Evolutionary conservation across 2,797 vertebrate genomes (phyloP).

Genomic region (Urocyon cinereoargenteus): DNA sequence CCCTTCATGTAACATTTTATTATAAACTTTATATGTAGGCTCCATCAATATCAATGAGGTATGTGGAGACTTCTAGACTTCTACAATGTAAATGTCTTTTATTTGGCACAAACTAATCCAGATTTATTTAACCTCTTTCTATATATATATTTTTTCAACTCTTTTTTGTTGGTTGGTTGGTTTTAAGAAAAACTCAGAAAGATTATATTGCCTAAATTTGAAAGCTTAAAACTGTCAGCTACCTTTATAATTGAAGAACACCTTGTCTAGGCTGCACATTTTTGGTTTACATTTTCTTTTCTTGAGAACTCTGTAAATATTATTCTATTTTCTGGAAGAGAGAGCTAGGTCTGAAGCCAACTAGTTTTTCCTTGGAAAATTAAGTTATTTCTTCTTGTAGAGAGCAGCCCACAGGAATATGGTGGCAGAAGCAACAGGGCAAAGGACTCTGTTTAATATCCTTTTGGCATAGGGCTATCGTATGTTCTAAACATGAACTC

Average conservation of each 20-base stretch:
- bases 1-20: neutral
- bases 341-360: neutral
- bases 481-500: neutral
- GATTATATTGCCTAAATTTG: neutral
- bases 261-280: neutral
- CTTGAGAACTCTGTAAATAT: neutral
- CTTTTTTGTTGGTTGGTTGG: neutral
- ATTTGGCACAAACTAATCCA: neutral
- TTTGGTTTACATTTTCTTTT: slow-evolving; percentile 49
- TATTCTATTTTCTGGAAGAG: neutral
- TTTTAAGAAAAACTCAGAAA: slow-evolving; percentile 60
- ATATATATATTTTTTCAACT: neutral
- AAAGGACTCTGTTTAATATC: neutral
- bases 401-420: neutral
- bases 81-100: slow-evolving; percentile 32
- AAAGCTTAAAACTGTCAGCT: slow-evolving; percentile 35
- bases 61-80: neutral
- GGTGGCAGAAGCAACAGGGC: neutral
- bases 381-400: neutral
- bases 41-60: neutral
- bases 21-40: neutral
- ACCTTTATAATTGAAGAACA: slow-evolving; percentile 29
- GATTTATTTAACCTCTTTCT: slow-evolving; percentile 9
- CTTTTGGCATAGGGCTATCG: neutral
- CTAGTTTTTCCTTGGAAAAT: neutral